These are phyloP conservation scores for Crotalus viridis DNA, from an alignment of 2,113 vertebrate genomes.

Conservation along the genomic window DNA sequence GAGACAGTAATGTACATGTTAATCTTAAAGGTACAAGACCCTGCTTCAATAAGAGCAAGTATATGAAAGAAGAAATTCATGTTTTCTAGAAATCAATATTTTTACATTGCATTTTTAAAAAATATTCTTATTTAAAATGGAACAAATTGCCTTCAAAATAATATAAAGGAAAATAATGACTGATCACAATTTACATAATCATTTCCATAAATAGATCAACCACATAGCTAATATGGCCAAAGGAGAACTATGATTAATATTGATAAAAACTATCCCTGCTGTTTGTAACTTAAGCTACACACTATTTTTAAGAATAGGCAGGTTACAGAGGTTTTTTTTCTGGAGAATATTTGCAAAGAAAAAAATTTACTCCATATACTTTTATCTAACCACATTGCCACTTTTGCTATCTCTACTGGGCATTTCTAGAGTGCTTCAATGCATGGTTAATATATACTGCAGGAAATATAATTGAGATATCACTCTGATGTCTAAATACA, in stretches of 20 bases:
- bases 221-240: not conserved
- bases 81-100: not conserved
- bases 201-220: not conserved
- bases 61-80: not conserved
- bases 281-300: not conserved
- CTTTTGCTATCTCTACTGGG: not conserved
- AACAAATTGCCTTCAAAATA: not conserved
- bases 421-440: not conserved
- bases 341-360: not conserved
- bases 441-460: rapidly evolving
- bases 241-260: not conserved
- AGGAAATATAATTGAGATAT: conserved; percentile 11
- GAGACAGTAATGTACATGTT: not conserved
- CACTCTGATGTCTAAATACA: conserved; percentile 2
- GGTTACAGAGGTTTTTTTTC: not conserved
- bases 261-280: not conserved
- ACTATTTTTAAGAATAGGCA: not conserved
- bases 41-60: not conserved
- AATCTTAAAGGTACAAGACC: not conserved
- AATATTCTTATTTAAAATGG: not conserved
- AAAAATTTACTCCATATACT: not conserved
- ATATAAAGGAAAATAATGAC: not conserved
- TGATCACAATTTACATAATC: not conserved
- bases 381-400: not conserved
- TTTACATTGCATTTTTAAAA: not conserved